These are phyloP conservation scores for Paracanthobrama guichenoti DNA, from an alignment of 2,113 vertebrate genomes.

Conservation along the genomic window DNA sequence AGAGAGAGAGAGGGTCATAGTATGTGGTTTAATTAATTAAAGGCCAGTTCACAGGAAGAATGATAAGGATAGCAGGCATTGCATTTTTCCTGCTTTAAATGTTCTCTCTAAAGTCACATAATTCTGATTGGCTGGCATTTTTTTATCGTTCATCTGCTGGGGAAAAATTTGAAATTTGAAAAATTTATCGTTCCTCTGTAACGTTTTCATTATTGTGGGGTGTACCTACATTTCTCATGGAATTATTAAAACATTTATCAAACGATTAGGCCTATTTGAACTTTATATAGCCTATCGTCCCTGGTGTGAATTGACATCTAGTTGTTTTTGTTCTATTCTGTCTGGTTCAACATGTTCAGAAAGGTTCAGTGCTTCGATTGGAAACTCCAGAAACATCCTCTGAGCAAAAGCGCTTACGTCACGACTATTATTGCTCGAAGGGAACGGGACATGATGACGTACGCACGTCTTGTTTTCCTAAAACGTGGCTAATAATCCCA, in stretches of 20 bases:
- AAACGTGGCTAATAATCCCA: background rate
- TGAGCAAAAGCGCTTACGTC: slow-evolving; percentile 14
- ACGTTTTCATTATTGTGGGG: background rate
- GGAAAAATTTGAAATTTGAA: background rate
- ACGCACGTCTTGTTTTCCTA: slow-evolving; percentile 15
- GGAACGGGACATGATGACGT: slow-evolving; percentile 13
- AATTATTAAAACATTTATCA: too few relatives aligned
- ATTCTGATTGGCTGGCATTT: background rate
- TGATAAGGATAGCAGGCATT: too few relatives aligned
- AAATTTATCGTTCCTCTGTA: too few relatives aligned
- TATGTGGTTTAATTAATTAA: background rate
- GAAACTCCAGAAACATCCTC: slow-evolving; percentile 33
- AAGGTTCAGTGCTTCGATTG: slow-evolving; percentile 19
- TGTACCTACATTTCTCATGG: background rate
- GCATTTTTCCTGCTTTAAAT: background rate
- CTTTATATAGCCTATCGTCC: too few relatives aligned
- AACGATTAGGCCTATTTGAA: too few relatives aligned
- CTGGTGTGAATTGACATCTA: background rate
- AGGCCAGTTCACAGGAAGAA: background rate
- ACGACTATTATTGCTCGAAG: slow-evolving; percentile 39
- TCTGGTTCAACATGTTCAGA: background rate
- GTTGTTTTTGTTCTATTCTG: background rate
- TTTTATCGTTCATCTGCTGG: background rate
- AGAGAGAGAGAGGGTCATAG: too few relatives aligned
- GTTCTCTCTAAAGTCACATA: background rate